Evolutionary conservation across 2,113 vertebrate genomes (phyloP).

Genomic region (Suncus etruscus): DNA sequence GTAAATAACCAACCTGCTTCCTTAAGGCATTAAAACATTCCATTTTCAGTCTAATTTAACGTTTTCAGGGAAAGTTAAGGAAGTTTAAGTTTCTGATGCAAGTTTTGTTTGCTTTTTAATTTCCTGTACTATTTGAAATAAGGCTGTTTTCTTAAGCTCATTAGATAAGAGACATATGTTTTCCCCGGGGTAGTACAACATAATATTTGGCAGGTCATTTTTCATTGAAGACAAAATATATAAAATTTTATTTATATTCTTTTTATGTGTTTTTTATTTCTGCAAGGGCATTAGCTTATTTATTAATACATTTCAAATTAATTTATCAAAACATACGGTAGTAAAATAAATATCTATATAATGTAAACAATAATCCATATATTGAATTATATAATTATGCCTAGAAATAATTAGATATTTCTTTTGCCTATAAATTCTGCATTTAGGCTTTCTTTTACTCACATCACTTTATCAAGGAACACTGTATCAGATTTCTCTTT

Average conservation of each 20-base stretch:
- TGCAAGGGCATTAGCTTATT: neutral
- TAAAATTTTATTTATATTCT: neutral
- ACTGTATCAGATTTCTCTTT: neutral
- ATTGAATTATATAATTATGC: neutral
- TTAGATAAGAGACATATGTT: slow-evolving; percentile 27
- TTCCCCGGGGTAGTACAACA: neutral
- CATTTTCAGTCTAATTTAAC: slow-evolving; percentile 41
- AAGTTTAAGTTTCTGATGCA: neutral
- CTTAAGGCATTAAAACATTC: neutral
- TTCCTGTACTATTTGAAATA: neutral
- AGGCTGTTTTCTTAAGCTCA: neutral
- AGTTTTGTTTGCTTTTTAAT: neutral
- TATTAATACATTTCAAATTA: slow-evolving; percentile 41
- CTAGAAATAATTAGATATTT: neutral
- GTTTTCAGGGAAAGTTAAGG: neutral
- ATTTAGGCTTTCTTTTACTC: neutral
- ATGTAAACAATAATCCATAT: neutral
- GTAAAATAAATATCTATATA: neutral
- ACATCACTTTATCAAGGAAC: slow-evolving; percentile 51
- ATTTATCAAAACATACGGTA: slow-evolving; percentile 10
- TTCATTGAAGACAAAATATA: neutral
- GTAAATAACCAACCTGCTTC: neutral
- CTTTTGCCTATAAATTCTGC: neutral
- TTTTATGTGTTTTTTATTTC: neutral
- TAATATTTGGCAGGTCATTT: slow-evolving; percentile 25